A percentile compares a stretch with the other conserved stretches of the same genome.
Evolutionary conservation across 2,113 vertebrate species (phyloP).

Genomic region (Bungarus multicinctus): DNA sequence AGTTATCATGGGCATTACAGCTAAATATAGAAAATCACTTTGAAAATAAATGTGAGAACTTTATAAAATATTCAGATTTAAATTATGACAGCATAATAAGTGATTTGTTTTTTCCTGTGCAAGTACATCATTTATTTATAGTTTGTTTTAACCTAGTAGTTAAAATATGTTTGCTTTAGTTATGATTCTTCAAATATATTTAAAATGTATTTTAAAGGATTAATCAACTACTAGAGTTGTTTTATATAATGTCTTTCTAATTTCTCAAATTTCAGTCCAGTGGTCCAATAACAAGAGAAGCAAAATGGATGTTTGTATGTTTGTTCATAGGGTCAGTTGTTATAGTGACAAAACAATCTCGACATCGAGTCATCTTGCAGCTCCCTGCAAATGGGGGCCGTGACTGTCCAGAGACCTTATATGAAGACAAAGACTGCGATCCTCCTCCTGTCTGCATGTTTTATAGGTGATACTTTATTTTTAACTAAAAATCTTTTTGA

Average conservation of each 20-base stretch:
- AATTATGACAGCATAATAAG: not conserved
- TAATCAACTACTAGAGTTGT: not conserved
- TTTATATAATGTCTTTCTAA: not conserved
- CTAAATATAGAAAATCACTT: not conserved
- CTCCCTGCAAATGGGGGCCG: conserved; percentile 85
- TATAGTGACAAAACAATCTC: conserved; percentile 77
- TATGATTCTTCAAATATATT: not conserved
- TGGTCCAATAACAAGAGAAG: not conserved
- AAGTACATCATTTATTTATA: not conserved
- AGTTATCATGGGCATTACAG: not conserved
- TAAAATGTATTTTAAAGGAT: not conserved
- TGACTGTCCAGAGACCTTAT: conserved; percentile 87
- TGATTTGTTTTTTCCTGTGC: not conserved
- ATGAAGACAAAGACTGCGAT: conserved; percentile 89
- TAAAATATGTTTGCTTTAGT: not conserved
- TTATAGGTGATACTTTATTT: conserved; percentile 79
- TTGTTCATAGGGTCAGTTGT: conserved; percentile 68
- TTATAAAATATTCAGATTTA: not conserved
- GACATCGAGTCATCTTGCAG: conserved; percentile 87
- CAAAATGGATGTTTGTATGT: not conserved
- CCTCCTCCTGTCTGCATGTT: conserved; percentile 75
- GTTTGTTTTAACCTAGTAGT: not conserved
- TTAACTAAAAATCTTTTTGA: not conserved
- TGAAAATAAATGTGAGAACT: not conserved
- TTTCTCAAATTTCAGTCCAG: not conserved